Percentiles rank a stretch among this genome's conserved stretches.
Conservation (phyloP, 1,140 invertebrate species). For the Psix sp. region DNA sequence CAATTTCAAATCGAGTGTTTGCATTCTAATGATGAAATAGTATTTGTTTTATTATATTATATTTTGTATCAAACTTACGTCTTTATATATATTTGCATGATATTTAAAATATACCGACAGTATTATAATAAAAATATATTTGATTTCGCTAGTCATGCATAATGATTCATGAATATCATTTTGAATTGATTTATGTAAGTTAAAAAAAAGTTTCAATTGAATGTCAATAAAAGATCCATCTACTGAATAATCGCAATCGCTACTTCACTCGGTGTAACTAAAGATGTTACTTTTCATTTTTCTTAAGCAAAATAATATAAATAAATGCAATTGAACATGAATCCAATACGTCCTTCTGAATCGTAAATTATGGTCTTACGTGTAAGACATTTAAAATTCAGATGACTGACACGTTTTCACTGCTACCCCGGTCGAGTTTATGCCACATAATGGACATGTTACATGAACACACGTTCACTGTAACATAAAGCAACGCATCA, state of each 20-base stretch:
- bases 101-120: too few relatives aligned
- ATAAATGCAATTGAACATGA: conserved; percentile 21
- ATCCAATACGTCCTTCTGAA: conserved; percentile 6
- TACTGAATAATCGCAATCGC: too few relatives aligned
- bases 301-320: conserved; percentile 12
- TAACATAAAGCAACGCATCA: conserved; percentile 39
- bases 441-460: conserved; percentile 42
- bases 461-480: conserved; percentile 45
- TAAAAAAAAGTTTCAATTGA: background rate
- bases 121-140: too few relatives aligned
- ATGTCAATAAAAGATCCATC: too few relatives aligned
- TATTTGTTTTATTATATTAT: too few relatives aligned
- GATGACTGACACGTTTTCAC: conserved; percentile 46
- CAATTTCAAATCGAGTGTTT: too few relatives aligned
- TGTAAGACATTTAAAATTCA: conserved; percentile 32
- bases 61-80: too few relatives aligned
- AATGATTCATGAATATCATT: too few relatives aligned
- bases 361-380: conserved; percentile 33
- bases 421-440: conserved; percentile 15
- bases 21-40: too few relatives aligned
- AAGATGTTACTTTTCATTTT: conserved; percentile 21
- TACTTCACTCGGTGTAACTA: background rate
- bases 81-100: too few relatives aligned
- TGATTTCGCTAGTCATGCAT: too few relatives aligned
- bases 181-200: too few relatives aligned